phyloP scores from a whole-genome alignment of 2,888 invertebrate species.

The Leptothorax acervorum region DNA sequence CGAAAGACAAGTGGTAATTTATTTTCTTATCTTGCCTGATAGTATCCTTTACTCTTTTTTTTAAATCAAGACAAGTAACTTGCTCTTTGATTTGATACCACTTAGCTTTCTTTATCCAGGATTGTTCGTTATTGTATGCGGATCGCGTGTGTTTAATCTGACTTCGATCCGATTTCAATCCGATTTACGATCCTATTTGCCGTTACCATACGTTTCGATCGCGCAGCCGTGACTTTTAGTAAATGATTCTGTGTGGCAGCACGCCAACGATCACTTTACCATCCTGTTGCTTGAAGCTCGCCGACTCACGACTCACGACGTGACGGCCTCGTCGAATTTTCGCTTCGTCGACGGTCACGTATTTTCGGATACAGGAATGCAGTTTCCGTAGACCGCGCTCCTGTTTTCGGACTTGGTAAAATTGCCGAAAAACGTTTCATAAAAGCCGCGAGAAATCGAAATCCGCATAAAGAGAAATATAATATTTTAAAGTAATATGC shows the following conservation, averaged over 20 bases:
- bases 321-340: constrained; percentile 42
- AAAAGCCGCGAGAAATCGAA: not conserved
- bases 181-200: not conserved
- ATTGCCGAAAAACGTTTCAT: not conserved
- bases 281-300: constrained; percentile 34
- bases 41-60: not conserved
- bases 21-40: not conserved
- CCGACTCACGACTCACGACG: constrained; percentile 28
- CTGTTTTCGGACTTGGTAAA: constrained; percentile 48
- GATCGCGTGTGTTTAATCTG: not conserved
- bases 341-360: constrained; percentile 43
- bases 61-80: not conserved
- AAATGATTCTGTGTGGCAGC: constrained; percentile 32
- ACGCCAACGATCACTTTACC: constrained; percentile 37
- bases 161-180: not conserved
- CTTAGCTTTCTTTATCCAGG: not conserved
- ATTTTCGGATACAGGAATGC: constrained; percentile 42
- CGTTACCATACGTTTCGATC: constrained; percentile 7
- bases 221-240: constrained; percentile 30
- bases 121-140: not conserved
- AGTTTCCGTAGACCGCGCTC: constrained; percentile 11
- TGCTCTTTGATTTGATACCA: not conserved
- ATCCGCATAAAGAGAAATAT: not conserved
- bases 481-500: not conserved
- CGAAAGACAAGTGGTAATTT: not conserved